Conservation (phyloP, 2,113 vertebrate genomes). For the Morone saxatilis region DNA sequence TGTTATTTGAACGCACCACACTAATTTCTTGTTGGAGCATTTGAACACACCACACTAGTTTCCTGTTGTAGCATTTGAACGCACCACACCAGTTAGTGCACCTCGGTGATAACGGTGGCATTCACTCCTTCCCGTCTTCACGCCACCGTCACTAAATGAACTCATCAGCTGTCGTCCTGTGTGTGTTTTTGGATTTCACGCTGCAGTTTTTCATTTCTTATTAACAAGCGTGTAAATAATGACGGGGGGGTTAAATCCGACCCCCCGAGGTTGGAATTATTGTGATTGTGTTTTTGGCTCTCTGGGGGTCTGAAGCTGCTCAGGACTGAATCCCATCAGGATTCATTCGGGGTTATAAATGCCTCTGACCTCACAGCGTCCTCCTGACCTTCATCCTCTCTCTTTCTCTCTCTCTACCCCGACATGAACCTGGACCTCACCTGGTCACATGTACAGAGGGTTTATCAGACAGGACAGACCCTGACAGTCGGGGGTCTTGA, state of each 20-base stretch:
- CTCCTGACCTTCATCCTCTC: conserved; percentile 53
- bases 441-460: not conserved
- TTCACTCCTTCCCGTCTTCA: not conserved
- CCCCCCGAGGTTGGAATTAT: conserved; percentile 40
- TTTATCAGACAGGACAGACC: too few species aligned
- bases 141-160: not conserved
- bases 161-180: not conserved
- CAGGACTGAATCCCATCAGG: conserved; percentile 50
- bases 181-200: conserved; percentile 59
- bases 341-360: not conserved
- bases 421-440: too few species aligned
- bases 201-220: conserved; percentile 70
- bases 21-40: not conserved
- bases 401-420: not conserved
- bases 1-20: not conserved
- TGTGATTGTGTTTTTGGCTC: conserved; percentile 54
- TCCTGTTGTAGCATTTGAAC: too few species aligned
- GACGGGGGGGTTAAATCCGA: not conserved
- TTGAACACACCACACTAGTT: not conserved
- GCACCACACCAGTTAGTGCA: not conserved
- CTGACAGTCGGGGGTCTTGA: too few species aligned
- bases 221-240: conserved; percentile 76
- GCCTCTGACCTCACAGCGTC: conserved; percentile 27
- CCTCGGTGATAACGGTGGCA: not conserved
- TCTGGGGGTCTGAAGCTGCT: conserved; percentile 49